A percentile compares a stretch with the other conserved stretches of the same genome.
Conservation (phyloP, 2,113 vertebrate genomes). For the Gadus macrocephalus region DNA sequence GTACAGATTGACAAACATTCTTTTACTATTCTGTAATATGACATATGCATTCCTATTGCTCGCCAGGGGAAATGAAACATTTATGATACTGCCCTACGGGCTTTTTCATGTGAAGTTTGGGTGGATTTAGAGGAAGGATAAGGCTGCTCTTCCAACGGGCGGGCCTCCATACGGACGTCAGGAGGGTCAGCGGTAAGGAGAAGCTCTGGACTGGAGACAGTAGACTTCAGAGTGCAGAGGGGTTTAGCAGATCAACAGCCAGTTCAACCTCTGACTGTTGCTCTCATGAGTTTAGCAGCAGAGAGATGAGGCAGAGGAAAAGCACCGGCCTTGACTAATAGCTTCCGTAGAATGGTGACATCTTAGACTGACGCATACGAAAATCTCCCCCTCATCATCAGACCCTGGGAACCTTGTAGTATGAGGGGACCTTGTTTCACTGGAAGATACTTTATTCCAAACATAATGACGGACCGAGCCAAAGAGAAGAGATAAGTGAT, state of each 20-base stretch:
- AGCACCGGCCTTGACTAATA: constrained; percentile 12
- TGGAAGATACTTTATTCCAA: not conserved
- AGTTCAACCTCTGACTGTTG: constrained; percentile 10
- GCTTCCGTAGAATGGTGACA: constrained; percentile 7
- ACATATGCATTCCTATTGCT: constrained; percentile 65
- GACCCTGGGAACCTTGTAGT: constrained; percentile 10
- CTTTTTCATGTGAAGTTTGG: constrained; percentile 43
- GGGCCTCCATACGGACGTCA: constrained; percentile 43
- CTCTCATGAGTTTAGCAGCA: not conserved
- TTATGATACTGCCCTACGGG: constrained; percentile 64
- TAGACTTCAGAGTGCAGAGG: not conserved
- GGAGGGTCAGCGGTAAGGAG: constrained; percentile 30
- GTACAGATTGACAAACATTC: constrained; percentile 50
- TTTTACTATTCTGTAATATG: constrained; percentile 51
- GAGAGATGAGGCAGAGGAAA: constrained; percentile 2
- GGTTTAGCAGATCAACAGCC: constrained; percentile 14
- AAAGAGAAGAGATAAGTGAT: not conserved
- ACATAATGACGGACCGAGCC: not conserved
- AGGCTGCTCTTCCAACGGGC: constrained; percentile 42
- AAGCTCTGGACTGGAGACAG: constrained; percentile 6
- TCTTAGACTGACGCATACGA: not conserved
- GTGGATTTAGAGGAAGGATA: constrained; percentile 57
- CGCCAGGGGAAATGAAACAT: constrained; percentile 76
- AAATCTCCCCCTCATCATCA: too few species aligned
- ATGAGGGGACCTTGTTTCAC: constrained; percentile 15